Evolutionary conservation across 1,140 invertebrate genomes (phyloP).

Genomic region (Bombus ignitus): DNA sequence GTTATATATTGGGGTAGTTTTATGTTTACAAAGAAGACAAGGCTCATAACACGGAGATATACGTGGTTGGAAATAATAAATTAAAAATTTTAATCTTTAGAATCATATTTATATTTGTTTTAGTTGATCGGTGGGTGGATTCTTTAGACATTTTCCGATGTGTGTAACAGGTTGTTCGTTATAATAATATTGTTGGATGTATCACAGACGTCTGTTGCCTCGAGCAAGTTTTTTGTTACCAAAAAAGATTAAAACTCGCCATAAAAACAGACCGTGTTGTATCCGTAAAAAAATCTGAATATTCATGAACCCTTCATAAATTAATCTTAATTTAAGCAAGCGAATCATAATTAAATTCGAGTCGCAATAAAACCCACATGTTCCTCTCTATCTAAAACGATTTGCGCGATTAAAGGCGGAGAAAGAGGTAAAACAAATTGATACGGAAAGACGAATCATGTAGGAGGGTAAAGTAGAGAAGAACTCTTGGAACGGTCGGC

Average conservation of each 20-base stretch:
- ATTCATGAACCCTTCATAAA: too few species aligned
- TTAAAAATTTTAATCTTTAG: background rate
- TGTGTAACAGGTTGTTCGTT: background rate
- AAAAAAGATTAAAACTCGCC: background rate
- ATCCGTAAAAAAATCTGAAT: too few species aligned
- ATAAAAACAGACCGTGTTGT: background rate
- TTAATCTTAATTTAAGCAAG: too few species aligned
- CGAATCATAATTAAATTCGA: too few species aligned
- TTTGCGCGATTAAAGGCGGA: background rate
- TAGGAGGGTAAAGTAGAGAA: background rate
- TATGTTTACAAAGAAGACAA: background rate
- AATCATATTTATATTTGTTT: background rate
- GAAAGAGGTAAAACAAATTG: slow-evolving; percentile 40
- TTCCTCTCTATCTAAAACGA: background rate
- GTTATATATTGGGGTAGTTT: background rate
- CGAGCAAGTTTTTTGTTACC: background rate
- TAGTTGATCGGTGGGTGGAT: background rate
- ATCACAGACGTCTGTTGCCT: background rate
- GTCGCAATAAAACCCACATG: too few species aligned
- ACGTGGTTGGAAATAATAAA: background rate
- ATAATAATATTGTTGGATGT: background rate
- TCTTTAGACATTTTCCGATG: background rate
- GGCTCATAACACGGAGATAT: background rate
- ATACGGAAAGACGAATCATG: slow-evolving; percentile 27
- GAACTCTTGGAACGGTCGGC: background rate